Conservation (phyloP, 2,797 vertebrate genomes). For the Acropternis orthonyx region DNA sequence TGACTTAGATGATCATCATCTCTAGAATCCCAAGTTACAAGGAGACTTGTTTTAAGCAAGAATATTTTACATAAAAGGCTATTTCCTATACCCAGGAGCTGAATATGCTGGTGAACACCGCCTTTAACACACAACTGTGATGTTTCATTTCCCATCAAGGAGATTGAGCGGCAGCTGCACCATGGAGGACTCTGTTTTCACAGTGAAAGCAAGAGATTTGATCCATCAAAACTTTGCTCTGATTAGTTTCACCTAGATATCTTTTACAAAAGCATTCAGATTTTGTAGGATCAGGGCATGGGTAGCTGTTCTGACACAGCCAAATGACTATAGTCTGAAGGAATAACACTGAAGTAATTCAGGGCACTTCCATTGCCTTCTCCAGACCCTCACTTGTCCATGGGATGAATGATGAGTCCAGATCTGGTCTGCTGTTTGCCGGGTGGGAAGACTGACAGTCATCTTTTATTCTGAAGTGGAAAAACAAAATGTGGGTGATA, state of each 20-base stretch:
- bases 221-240: background rate
- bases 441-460: background rate
- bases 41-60: background rate
- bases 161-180: background rate
- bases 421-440: background rate
- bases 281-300: background rate
- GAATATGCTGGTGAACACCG: background rate
- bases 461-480: conserved; percentile 3
- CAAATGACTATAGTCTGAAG: background rate
- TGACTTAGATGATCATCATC: background rate
- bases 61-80: background rate
- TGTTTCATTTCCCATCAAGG: background rate
- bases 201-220: background rate
- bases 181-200: background rate
- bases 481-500: background rate
- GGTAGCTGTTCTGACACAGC: background rate
- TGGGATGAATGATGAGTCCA: background rate
- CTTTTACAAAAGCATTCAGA: background rate
- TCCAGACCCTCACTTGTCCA: background rate
- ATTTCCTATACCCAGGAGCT: background rate
- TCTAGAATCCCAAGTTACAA: background rate
- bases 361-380: background rate
- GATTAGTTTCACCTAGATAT: background rate
- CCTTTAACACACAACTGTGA: background rate
- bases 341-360: background rate